Evolutionary conservation across 2,113 vertebrate genomes (phyloP), one percentile per base, ranked within the genome.

Genomic region (Tenebrosternarchus preto): DNA sequence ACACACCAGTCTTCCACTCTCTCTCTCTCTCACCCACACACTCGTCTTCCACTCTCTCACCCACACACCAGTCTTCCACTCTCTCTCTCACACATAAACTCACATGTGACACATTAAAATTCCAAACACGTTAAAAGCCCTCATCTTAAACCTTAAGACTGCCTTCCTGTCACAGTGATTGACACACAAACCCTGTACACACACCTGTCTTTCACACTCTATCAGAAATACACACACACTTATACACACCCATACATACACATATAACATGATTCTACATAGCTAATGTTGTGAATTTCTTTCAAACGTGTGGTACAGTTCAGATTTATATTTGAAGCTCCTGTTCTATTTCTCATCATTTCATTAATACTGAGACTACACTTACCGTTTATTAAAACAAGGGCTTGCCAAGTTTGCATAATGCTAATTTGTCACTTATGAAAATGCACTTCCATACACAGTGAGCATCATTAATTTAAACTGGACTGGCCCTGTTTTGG

Each of bases 401-500:
- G n/a, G 39, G 64, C 33, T 22, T 68, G 33, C 33, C 20, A 20
- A 36, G 39, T 68, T 22, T 68, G 33, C 64, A 9, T 68, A 22
- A 78, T 7, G 56, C 27, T 79, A 31, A 72, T 63, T 31, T 33
- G 22, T 63, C 67, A 78, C 56, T 31, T 55, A 31, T 50, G 33
- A 17, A 9, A 22, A 59, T 78, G 60, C 6, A 9, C 19, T 57
- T 81, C 27, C 24, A 61, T 81, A 12, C 27, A 55, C 19, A n/a
- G 15, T 15, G 68, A 33, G 70, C 16, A 8, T 64, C 67, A 82
- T 8, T 1, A 24, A 31, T 60, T 67, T 19, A 36, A 9, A 17
- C 64, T 20, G 29, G 33, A 67, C 43, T 53, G 33, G 3, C 15
- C 60, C 31, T 56, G 33, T 36, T 67, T 36, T 20, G 20, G 31